phyloP scores from a whole-genome alignment of 2,113 vertebrate species.

The Nettapus auritus region DNA sequence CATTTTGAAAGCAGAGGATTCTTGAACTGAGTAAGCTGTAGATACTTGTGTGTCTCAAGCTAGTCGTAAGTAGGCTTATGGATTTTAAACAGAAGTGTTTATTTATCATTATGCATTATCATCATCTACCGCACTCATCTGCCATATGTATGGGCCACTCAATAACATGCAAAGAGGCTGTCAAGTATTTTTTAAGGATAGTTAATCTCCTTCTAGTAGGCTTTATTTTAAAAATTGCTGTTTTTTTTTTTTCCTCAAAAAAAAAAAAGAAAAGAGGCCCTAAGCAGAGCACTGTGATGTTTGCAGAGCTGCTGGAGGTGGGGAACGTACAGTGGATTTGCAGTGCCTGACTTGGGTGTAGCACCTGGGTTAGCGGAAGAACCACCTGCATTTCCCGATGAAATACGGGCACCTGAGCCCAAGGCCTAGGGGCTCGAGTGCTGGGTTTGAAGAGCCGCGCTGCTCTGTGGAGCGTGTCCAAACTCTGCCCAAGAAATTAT shows the following conservation, averaged over 20 bases:
- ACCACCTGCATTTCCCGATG: not conserved
- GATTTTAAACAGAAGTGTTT: conserved; percentile 64
- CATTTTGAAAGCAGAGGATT: conserved; percentile 73
- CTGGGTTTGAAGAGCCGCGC: not conserved
- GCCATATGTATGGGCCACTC: not conserved
- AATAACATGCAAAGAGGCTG: not conserved
- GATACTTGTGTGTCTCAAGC: conserved; percentile 64
- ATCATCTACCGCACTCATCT: not conserved
- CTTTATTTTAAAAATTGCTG: not conserved
- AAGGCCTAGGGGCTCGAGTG: not conserved
- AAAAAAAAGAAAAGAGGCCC: not conserved
- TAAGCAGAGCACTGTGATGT: not conserved
- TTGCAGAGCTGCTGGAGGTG: not conserved
- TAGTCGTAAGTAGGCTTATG: conserved; percentile 57
- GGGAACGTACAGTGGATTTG: not conserved
- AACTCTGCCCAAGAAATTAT: not conserved
- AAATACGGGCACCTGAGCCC: not conserved
- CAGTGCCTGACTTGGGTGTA: not conserved
- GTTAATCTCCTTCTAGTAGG: conserved; percentile 13
- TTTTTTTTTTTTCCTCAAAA: not conserved
- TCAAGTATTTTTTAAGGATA: conserved; percentile 48
- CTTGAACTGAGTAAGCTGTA: conserved; percentile 69
- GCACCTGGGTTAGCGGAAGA: not conserved
- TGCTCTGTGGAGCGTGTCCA: not conserved
- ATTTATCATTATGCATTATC: conserved; percentile 28